phyloP scores from a whole-genome alignment of 2,888 invertebrate genomes.

The Chromoteleia sp. region DNA sequence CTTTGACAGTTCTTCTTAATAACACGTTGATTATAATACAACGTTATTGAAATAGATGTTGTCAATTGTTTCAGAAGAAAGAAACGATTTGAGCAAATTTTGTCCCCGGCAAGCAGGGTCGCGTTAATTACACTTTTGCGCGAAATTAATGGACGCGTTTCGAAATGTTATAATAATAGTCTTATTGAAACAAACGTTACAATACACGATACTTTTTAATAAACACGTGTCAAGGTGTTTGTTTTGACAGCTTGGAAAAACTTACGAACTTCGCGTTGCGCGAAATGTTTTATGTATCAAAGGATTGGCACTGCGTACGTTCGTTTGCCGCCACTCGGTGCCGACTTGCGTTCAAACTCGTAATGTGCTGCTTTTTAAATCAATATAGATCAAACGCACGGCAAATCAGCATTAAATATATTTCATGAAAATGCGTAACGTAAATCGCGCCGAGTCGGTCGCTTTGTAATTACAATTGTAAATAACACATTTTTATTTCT shows the following conservation, averaged over 20 bases:
- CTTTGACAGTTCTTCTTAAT: no score
- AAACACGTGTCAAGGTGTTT: slow-evolving; percentile 63
- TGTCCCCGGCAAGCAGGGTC: slow-evolving; percentile 11
- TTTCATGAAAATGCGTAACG: slow-evolving; percentile 52
- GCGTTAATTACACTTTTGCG: slow-evolving; percentile 48
- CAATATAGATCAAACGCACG: slow-evolving; percentile 49
- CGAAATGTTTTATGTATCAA: slow-evolving; percentile 61
- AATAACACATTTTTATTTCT: slow-evolving; percentile 44
- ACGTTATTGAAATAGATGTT: slow-evolving; percentile 2
- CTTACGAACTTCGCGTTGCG: slow-evolving; percentile 13
- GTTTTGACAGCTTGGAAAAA: slow-evolving; percentile 63
- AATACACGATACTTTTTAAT: slow-evolving; percentile 52
- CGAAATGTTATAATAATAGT: slow-evolving; percentile 55
- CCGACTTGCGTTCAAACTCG: slow-evolving; percentile 22
- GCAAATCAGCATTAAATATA: slow-evolving; percentile 35
- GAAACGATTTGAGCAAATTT: no score
- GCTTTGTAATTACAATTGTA: slow-evolving; percentile 49
- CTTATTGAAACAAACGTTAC: slow-evolving; percentile 4
- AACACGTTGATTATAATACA: background rate
- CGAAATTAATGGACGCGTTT: slow-evolving; percentile 47
- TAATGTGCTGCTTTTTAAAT: slow-evolving; percentile 56
- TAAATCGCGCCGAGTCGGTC: background rate
- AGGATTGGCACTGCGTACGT: slow-evolving; percentile 1
- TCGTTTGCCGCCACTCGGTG: slow-evolving; percentile 8
- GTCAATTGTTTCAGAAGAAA: no score